Evolutionary conservation across 2,113 vertebrate genomes (phyloP), one percentile per base, ranked within the genome.

Genomic region (Hyperoodon ampullatus): DNA sequence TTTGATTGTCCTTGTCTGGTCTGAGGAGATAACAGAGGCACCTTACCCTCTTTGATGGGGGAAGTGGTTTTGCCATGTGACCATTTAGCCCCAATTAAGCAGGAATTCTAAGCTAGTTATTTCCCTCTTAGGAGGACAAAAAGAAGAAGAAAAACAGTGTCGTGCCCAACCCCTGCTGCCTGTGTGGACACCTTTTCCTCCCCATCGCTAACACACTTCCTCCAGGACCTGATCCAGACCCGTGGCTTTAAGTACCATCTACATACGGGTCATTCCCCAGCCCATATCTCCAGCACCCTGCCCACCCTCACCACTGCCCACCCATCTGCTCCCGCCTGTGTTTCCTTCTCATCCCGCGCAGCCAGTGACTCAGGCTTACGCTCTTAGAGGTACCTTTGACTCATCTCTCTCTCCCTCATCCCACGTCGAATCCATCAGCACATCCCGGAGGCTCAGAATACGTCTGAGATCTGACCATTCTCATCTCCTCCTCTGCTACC

Each of bases 1-100:
- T 96, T 71, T 94, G 28, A 97, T 82, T 70, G 11, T 19, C 60
- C 65, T 21, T 16, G 24, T 81, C 96, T 98, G 63, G 24, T 93
- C 89, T 53, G 55, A 1, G 24, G 88, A 98, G 93, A 96, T 95
- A 98, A 93, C 95, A 85, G 74, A 55, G 44, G 23, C 81, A 86
- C 39, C 44, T 75, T n/a, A 61, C 70, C 4, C 74, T 95, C 75
- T 95, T 70, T 35, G 55, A 39, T 15, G 19, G 2, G 14, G 9
- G 72, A 50, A 95, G 10, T 23, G 65, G 11, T 10, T 96, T 86
- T 97, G 63, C 80, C 80, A 81, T 3, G n/a, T 97, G 91, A 85
- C 96, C 70, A 42, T 13, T 60, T 90, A 95, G n/a, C 23, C 28
- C 75, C 35, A 94, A 35, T 65, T 85, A 96, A 95, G 82, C 9